phyloP scores from a whole-genome alignment of 2,888 invertebrate species.

The Metopia argyrocephala region DNA sequence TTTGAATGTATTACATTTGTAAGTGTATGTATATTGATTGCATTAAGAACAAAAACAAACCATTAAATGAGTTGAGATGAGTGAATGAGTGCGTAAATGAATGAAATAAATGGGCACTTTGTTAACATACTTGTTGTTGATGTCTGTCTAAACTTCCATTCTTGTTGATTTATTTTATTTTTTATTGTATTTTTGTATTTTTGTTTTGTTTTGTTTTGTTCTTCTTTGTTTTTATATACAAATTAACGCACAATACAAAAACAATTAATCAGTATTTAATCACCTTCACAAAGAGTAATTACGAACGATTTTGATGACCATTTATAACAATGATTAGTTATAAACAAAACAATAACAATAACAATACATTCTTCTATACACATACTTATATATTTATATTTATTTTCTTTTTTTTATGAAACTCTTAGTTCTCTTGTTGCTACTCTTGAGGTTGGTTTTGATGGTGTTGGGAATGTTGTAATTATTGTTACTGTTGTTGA shows the following conservation, averaged over 20 bases:
- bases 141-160: neutral
- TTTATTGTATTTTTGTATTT: no score
- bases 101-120: slow-evolving; percentile 38
- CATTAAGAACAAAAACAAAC: no score
- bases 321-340: slow-evolving; percentile 45
- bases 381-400: no score
- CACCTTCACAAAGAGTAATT: slow-evolving; percentile 44
- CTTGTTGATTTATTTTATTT: no score
- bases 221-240: slow-evolving; percentile 15
- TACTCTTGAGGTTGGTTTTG: neutral
- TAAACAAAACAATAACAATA: neutral
- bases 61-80: neutral
- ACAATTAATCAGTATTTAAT: slow-evolving; percentile 57
- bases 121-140: slow-evolving; percentile 30
- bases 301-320: slow-evolving; percentile 39
- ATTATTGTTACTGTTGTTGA: neutral
- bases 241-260: slow-evolving; percentile 48
- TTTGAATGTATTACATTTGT: no score
- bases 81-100: slow-evolving; percentile 10
- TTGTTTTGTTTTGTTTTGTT: no score
- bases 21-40: no score
- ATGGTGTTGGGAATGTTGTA: neutral
- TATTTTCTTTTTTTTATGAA: neutral
- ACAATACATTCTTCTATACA: neutral
- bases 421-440: neutral